Evolutionary conservation across 2,888 invertebrate species (phyloP).

Genomic region (Dicyrtomina minuta): DNA sequence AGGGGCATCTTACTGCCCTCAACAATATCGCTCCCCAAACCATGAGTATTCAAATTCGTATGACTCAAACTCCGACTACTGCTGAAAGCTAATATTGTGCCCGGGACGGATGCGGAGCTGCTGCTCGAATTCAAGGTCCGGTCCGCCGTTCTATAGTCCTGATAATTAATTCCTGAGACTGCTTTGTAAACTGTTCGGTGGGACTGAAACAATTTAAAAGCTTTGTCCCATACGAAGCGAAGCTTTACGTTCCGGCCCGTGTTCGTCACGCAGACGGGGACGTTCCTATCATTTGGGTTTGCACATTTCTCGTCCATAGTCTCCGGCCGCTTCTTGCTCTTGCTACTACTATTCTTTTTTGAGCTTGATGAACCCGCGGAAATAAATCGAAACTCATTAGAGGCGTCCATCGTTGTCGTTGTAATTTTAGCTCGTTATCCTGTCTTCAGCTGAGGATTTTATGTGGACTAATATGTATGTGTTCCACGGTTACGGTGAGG

Average conservation of each 20-base stretch:
- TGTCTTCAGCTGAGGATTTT: not conserved
- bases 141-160: constrained; percentile 42
- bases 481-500: no score
- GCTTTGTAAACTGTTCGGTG: constrained; percentile 51
- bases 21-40: not conserved
- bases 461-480: no score
- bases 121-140: not conserved
- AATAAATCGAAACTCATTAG: constrained; percentile 53
- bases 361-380: constrained; percentile 17
- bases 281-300: constrained; percentile 32
- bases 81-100: not conserved
- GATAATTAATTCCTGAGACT: constrained; percentile 52
- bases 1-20: not conserved
- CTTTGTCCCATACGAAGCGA: constrained; percentile 53
- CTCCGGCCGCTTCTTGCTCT: not conserved
- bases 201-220: constrained; percentile 52
- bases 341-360: constrained; percentile 6
- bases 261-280: constrained; percentile 51
- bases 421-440: no score
- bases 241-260: constrained; percentile 51
- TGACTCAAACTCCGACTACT: constrained; percentile 43
- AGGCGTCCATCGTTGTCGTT: constrained; percentile 51
- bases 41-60: constrained; percentile 40
- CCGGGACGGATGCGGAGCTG: not conserved
- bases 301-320: not conserved